A percentile compares a stretch with the other conserved stretches of the same genome.
Conservation (phyloP, 35 echinoderm and acorn worm species). For the Apostichopus parvimensis region DNA sequence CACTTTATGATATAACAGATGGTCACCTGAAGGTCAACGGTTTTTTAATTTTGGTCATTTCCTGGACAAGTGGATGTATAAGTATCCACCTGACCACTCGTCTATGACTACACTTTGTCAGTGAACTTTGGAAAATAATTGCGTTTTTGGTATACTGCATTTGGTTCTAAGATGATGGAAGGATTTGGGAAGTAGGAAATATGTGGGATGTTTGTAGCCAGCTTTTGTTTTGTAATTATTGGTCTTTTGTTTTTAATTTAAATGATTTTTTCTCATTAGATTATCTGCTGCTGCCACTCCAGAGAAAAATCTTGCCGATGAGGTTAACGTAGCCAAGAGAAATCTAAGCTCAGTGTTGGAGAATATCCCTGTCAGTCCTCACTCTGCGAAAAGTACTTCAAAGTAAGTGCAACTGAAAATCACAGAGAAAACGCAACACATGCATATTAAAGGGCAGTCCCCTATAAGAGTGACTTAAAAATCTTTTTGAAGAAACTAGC, state of each 20-base stretch:
- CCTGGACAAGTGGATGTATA: not conserved
- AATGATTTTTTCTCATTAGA: conserved; percentile 7
- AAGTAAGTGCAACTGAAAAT: not conserved
- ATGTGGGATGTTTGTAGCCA: not conserved
- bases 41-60: not conserved
- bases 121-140: not conserved
- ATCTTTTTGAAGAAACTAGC: not conserved
- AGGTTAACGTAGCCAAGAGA: conserved; percentile 57
- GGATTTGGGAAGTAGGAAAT: not conserved
- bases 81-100: not conserved
- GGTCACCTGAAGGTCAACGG: not conserved
- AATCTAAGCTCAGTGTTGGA: conserved; percentile 68
- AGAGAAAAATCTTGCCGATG: not conserved
- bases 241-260: too few relatives aligned
- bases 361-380: conserved; percentile 12
- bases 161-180: not conserved
- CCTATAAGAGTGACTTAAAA: not conserved
- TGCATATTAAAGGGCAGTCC: not conserved
- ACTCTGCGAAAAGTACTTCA: not conserved
- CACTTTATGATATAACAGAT: not conserved
- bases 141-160: not conserved
- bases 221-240: too few relatives aligned
- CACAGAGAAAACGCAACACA: not conserved
- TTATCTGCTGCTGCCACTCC: conserved; percentile 33
- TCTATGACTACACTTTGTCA: not conserved